Evolutionary conservation across 2,888 invertebrate species (phyloP).

Genomic region (Ormyrus pomaceus): DNA sequence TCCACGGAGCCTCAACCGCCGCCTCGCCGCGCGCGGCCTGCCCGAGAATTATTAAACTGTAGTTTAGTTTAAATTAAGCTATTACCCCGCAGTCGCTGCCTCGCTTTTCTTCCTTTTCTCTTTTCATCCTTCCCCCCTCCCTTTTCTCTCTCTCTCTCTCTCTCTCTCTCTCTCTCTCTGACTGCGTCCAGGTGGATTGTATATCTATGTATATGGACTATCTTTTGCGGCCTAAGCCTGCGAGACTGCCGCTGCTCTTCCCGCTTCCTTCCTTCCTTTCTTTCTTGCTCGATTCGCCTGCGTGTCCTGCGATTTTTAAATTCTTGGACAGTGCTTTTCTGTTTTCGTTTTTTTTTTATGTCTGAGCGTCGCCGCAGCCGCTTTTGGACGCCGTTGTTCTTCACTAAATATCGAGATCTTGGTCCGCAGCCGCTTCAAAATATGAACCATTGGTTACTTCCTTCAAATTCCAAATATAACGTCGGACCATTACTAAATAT

Average conservation of each 20-base stretch:
- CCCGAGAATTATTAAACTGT: conserved; percentile 76
- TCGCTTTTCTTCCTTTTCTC: conserved; percentile 65
- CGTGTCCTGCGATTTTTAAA: conserved; percentile 4
- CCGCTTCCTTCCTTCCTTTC: conserved; percentile 25
- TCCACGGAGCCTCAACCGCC: background rate
- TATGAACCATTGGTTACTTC: background rate
- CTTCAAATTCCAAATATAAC: background rate
- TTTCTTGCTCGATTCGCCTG: background rate
- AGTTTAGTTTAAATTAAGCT: conserved; percentile 77
- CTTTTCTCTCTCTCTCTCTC: conserved; percentile 24
- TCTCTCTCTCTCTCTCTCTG: conserved; percentile 35
- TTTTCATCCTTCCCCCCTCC: conserved; percentile 40
- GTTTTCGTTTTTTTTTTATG: background rate
- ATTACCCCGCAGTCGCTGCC: conserved; percentile 71
- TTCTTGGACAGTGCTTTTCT: conserved; percentile 4
- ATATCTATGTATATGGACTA: conserved; percentile 14
- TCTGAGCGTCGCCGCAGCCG: too few relatives aligned
- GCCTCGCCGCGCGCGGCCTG: conserved; percentile 64
- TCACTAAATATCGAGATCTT: background rate
- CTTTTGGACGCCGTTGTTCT: too few relatives aligned
- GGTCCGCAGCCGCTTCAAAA: too few relatives aligned
- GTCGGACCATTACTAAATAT: background rate
- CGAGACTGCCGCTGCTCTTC: background rate
- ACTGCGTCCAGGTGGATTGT: conserved; percentile 5
- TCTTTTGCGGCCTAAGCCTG: background rate